Evolutionary conservation across 1,140 invertebrate genomes (phyloP), one percentile per base, ranked within the genome.

Genomic region (Lepidurus arcticus): DNA sequence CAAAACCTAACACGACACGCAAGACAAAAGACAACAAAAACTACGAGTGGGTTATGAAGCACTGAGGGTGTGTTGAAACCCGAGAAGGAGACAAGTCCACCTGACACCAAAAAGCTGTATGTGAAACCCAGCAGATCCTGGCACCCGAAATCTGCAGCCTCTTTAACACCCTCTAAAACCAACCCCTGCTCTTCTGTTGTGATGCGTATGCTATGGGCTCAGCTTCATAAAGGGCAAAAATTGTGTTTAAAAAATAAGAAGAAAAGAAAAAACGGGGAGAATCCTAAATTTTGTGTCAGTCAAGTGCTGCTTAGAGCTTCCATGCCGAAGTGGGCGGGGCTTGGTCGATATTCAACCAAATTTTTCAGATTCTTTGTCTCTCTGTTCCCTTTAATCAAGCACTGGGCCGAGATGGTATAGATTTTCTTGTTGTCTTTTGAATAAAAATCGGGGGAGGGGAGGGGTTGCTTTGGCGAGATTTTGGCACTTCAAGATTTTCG

Each of bases 311-410:
- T 65, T 65, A 65, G 53, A 65, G 53, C 53, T 21, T 65, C 53
- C 53, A 21, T 65, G 21, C 16, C 8, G 53, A 65, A 65, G 16
- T 13, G 16, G 45, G 45, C 45, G 45, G 45, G 13, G 53, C 53
- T 16, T 65, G 9, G 53, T 65, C 4, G 6, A 65, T 65, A 65
- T 9, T 65, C 53, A 65, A 65, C 53, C 53, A 9, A 21, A 65
- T 65, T 65, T 65, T 65, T 65, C 21, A 65, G 53, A 65, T 65
- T 65, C 53, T 65, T 65, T 65, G 53, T 65, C 53, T 21, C 13
- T 65, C 53, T 65, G n/a, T 65, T 65, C 21, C 53, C 53, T 65
- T 65, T 65, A 65, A 65, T 65, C 53, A 65, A 65, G 53, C 53
- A 65, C 4, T 65, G 53, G 53, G 53, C 53, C 53, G 8, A 65